phyloP scores from a whole-genome alignment of 2,113 vertebrate genomes.

The Egretta garzetta region DNA sequence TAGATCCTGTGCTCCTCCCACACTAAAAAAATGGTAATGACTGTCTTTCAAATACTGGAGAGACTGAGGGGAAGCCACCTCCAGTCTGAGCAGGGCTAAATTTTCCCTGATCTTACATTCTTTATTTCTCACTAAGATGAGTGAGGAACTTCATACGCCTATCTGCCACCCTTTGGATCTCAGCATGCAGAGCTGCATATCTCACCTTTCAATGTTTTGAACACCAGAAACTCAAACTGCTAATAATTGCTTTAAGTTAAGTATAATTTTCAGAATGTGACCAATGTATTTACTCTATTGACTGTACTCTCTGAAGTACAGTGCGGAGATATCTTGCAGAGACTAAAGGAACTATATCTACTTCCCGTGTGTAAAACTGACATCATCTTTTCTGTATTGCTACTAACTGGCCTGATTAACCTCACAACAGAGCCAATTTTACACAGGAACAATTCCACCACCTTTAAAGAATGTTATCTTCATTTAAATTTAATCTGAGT shows the following conservation, averaged over 20 bases:
- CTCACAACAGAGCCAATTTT: neutral
- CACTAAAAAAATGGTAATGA: neutral
- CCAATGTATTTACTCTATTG: neutral
- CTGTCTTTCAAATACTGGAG: neutral
- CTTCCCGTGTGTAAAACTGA: neutral
- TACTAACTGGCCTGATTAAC: neutral
- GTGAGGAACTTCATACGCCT: neutral
- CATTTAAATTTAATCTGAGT: neutral
- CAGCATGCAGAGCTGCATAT: neutral
- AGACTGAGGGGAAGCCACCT: neutral
- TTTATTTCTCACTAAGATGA: neutral
- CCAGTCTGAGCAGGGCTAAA: neutral
- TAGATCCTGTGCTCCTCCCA: neutral
- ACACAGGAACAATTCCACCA: neutral
- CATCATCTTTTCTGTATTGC: neutral
- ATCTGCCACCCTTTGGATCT: neutral
- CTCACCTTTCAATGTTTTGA: neutral
- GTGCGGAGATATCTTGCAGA: neutral
- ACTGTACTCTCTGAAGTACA: neutral
- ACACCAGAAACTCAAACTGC: neutral
- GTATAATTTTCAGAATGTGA: neutral
- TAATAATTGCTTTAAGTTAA: neutral
- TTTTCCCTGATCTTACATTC: neutral
- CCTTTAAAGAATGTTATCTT: neutral
- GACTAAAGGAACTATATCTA: neutral